Conservation (phyloP, 1,140 invertebrate species). For the Pinna nobilis region DNA sequence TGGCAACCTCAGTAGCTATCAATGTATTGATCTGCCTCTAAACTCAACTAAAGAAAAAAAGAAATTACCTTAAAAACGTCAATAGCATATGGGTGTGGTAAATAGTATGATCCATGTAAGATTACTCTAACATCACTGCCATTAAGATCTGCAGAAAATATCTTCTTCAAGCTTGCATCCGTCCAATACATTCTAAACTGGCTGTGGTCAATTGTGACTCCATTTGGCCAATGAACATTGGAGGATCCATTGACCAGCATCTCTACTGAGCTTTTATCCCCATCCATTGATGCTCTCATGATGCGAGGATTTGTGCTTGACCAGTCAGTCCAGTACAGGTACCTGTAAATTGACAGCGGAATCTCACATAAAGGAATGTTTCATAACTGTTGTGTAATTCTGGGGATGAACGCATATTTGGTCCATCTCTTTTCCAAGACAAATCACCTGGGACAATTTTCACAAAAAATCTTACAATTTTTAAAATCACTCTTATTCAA, state of each 20-base stretch:
- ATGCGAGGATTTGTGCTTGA: slow-evolving; percentile 90
- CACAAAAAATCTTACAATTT: no score
- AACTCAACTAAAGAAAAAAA: neutral
- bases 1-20: no score
- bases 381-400: no score
- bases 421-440: no score
- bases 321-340: slow-evolving; percentile 93
- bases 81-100: slow-evolving; percentile 87
- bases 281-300: slow-evolving; percentile 94
- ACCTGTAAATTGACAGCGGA: slow-evolving; percentile 42
- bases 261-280: slow-evolving; percentile 69
- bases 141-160: slow-evolving; percentile 50
- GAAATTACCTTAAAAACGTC: slow-evolving; percentile 82
- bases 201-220: slow-evolving; percentile 61
- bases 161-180: slow-evolving; percentile 45
- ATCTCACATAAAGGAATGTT: neutral
- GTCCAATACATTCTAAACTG: slow-evolving; percentile 59
- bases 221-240: slow-evolving; percentile 59
- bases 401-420: no score
- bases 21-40: no score
- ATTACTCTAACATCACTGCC: slow-evolving; percentile 36
- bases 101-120: slow-evolving; percentile 22
- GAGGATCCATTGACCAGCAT: slow-evolving; percentile 44
- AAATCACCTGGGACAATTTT: no score
- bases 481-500: no score